These are phyloP conservation scores for Cervus canadensis DNA, from an alignment of 2,113 vertebrate genomes.

Conservation along the genomic window DNA sequence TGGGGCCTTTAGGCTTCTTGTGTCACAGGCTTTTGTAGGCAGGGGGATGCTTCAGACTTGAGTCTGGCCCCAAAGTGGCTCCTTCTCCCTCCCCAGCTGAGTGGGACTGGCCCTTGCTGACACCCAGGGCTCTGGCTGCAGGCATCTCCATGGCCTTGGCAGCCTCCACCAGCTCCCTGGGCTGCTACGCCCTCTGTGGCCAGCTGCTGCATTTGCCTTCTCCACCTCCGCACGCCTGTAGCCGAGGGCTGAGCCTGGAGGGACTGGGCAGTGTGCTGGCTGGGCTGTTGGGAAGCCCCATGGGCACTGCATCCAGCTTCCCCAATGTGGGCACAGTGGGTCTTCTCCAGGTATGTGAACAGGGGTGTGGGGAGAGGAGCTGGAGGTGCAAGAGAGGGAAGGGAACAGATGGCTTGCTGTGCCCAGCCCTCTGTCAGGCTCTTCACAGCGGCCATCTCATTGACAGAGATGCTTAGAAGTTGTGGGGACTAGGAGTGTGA, in stretches of 20 bases:
- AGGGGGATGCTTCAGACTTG: background rate
- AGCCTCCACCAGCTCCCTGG: constrained; percentile 82
- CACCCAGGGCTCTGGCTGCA: constrained; percentile 73
- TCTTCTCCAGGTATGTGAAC: constrained; percentile 84
- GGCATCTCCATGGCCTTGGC: constrained; percentile 84
- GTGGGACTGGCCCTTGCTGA: constrained; percentile 82
- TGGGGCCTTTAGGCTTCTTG: background rate
- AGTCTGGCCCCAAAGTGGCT: background rate
- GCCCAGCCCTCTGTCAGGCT: background rate
- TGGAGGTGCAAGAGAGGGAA: background rate
- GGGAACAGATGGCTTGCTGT: background rate
- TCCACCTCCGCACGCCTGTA: constrained; percentile 78
- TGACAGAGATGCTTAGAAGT: background rate
- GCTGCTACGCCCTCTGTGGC: constrained; percentile 84
- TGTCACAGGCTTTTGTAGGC: background rate
- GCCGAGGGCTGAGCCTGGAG: constrained; percentile 84
- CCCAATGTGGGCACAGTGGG: constrained; percentile 80
- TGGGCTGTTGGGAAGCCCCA: constrained; percentile 81
- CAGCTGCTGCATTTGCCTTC: constrained; percentile 74
- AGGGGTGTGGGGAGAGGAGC: background rate
- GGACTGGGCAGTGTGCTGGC: constrained; percentile 85
- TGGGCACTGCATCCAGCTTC: constrained; percentile 83
- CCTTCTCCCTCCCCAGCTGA: constrained; percentile 71
- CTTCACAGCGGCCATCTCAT: background rate
- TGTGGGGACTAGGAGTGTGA: background rate